A percentile compares a stretch with the other conserved stretches of the same genome.
Conservation (phyloP, 2,888 invertebrate species). For the Dryobotodes eremita region DNA sequence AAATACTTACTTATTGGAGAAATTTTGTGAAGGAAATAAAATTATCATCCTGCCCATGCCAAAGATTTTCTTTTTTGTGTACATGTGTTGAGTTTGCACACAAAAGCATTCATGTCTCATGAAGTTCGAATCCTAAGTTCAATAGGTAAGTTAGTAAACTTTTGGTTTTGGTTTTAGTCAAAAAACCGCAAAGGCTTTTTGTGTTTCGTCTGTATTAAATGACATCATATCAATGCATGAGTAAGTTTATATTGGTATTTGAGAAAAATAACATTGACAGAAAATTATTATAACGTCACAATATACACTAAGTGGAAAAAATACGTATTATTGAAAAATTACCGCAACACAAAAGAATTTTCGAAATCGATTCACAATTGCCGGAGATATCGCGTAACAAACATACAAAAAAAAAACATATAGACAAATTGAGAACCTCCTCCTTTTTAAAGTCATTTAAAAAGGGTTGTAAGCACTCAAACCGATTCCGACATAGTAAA, state of each 20-base stretch:
- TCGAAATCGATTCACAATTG: too few relatives aligned
- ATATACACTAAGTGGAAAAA: too few relatives aligned
- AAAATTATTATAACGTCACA: too few relatives aligned
- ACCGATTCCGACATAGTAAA: too few relatives aligned
- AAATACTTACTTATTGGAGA: too few relatives aligned
- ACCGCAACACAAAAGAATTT: too few relatives aligned
- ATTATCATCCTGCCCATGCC: neutral
- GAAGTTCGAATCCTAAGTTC: neutral
- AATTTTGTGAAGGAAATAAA: neutral
- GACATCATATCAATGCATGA: neutral
- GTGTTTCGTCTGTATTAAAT: neutral
- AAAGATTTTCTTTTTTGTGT: slow-evolving; percentile 12
- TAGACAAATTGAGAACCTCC: too few relatives aligned
- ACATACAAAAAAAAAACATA: too few relatives aligned
- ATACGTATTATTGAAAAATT: too few relatives aligned
- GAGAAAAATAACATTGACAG: neutral
- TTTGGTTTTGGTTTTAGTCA: neutral
- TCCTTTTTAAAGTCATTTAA: too few relatives aligned
- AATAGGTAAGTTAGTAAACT: neutral
- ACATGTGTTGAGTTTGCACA: neutral
- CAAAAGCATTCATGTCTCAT: neutral
- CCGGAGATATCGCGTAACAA: too few relatives aligned
- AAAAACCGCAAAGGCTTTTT: neutral
- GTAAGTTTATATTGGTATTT: neutral
- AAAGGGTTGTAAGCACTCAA: too few relatives aligned